A percentile compares a stretch with the other conserved stretches of the same genome.
These are phyloP conservation scores for Pollachius pollachius DNA, from an alignment of 2,113 vertebrate species.

Conservation along the genomic window DNA sequence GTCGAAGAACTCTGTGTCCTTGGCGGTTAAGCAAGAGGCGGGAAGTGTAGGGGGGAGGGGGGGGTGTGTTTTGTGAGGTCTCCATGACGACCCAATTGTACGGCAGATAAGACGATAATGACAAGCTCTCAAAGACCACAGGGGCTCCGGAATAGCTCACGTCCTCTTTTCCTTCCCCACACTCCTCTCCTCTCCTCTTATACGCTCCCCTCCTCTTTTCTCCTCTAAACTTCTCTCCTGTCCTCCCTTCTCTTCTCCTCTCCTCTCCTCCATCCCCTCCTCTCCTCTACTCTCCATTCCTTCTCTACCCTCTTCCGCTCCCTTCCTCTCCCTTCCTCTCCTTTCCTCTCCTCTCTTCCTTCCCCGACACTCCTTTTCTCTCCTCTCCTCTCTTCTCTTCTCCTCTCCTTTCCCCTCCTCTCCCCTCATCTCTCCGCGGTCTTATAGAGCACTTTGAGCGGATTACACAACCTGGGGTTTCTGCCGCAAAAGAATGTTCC, in stretches of 20 bases:
- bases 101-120: constrained; percentile 59
- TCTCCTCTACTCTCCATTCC: too few species aligned
- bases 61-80: constrained; percentile 57
- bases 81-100: constrained; percentile 57
- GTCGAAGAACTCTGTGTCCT: constrained; percentile 50
- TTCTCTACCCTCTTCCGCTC: too few species aligned
- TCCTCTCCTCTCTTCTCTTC: too few species aligned
- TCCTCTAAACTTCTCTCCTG: too few species aligned
- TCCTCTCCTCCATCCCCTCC: too few species aligned
- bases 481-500: constrained; percentile 36
- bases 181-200: too few species aligned
- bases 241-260: too few species aligned
- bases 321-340: too few species aligned
- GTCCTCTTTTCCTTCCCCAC: constrained; percentile 17
- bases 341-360: too few species aligned
- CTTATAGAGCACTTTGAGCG: constrained; percentile 41
- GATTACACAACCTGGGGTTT: constrained; percentile 61
- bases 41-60: neutral
- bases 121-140: constrained; percentile 58
- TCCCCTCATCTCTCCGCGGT: neutral
- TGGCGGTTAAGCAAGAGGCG: constrained; percentile 23
- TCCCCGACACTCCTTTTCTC: too few species aligned
- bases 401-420: too few species aligned
- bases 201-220: too few species aligned
- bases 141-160: constrained; percentile 49